Evolutionary conservation across 2,888 invertebrate genomes (phyloP).

Genomic region (Muschampia staudingeri): DNA sequence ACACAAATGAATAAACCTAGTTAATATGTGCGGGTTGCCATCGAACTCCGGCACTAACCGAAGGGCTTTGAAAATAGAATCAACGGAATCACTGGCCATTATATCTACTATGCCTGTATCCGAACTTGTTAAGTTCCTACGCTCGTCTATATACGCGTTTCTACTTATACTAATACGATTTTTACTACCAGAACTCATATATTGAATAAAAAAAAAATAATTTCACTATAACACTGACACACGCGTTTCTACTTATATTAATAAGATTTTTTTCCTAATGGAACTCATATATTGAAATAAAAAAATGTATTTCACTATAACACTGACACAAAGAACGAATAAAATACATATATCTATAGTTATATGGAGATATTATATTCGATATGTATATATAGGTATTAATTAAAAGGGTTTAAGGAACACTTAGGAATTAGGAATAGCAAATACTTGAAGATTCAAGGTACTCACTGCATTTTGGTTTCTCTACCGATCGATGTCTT

Average conservation of each 20-base stretch:
- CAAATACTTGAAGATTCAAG: constrained; percentile 1
- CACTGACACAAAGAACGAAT: neutral
- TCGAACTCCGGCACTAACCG: constrained; percentile 58
- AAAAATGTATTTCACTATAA: neutral
- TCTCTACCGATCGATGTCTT: neutral
- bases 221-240: no score
- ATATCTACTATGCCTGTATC: neutral
- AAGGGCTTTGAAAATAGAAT: constrained; percentile 23
- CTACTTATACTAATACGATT: neutral
- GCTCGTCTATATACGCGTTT: constrained; percentile 2
- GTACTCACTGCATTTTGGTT: neutral
- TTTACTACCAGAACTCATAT: neutral
- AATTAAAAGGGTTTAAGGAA: neutral
- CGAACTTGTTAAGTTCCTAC: constrained; percentile 3
- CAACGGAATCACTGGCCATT: constrained; percentile 4
- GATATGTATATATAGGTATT: no score
- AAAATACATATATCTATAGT: neutral
- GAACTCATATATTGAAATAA: neutral
- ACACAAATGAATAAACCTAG: constrained; percentile 54
- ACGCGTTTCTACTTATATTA: no score
- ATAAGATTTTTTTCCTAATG: no score
- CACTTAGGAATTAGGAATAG: neutral
- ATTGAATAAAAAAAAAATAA: neutral
- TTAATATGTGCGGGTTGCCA: constrained; percentile 57
- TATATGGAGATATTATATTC: no score